A percentile compares a stretch with the other conserved stretches of the same genome.
Conservation (phyloP, 2,113 vertebrate species). For the Podarcis cretensis region DNA sequence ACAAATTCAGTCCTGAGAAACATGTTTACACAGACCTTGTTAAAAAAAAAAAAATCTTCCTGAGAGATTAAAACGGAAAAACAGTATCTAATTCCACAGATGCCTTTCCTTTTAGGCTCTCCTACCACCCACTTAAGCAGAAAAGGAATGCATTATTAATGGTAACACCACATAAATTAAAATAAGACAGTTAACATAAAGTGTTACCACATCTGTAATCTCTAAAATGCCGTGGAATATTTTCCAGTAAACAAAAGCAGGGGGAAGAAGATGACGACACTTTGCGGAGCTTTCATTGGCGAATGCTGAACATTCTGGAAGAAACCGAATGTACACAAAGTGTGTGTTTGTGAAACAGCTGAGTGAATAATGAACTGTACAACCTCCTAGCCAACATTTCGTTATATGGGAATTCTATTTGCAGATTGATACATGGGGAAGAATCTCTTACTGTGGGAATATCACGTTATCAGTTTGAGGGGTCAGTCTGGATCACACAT, state of each 20-base stretch:
- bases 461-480: neutral
- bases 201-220: conserved; percentile 62
- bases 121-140: conserved; percentile 41
- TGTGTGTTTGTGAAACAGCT: neutral
- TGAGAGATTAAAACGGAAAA: conserved; percentile 20
- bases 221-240: conserved; percentile 54
- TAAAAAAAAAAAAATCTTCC: neutral
- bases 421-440: neutral
- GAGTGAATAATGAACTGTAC: neutral
- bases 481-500: too few relatives aligned
- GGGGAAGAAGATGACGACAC: conserved; percentile 26
- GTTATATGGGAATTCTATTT: neutral
- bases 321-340: conserved; percentile 32
- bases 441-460: neutral
- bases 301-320: conserved; percentile 39
- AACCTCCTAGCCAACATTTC: neutral
- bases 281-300: conserved; percentile 48
- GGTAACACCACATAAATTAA: conserved; percentile 55
- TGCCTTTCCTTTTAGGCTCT: conserved; percentile 10
- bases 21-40: conserved; percentile 6
- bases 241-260: conserved; percentile 61
- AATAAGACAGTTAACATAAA: conserved; percentile 68
- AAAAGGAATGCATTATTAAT: conserved; percentile 62
- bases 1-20: conserved; percentile 15
- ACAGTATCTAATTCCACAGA: conserved; percentile 13